phyloP scores from a whole-genome alignment of 2,113 vertebrate species.

The Azemiops feae region DNA sequence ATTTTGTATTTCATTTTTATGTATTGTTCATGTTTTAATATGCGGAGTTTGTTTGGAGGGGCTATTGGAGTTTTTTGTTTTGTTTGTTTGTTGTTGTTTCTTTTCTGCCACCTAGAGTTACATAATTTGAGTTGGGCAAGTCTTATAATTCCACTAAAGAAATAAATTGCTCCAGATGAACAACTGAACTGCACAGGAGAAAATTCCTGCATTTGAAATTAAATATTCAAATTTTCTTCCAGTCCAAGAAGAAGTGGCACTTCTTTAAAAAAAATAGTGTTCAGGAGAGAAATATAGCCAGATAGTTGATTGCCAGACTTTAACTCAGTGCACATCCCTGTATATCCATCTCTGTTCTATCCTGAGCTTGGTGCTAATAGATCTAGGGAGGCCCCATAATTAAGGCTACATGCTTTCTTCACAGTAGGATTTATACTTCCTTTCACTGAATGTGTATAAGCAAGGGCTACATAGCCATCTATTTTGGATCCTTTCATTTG shows the following conservation, averaged over 20 bases:
- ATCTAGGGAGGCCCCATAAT: not conserved
- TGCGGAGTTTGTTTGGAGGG: not conserved
- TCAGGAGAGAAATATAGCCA: not conserved
- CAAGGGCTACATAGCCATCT: not conserved
- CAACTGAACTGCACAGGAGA: not conserved
- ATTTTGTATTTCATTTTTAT: not conserved
- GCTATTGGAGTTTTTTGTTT: not conserved
- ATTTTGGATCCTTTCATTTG: not conserved
- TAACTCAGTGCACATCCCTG: not conserved
- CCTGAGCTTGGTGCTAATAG: not conserved
- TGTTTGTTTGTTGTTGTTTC: not conserved
- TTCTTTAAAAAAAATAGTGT: not conserved
- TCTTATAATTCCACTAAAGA: not conserved
- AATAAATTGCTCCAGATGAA: not conserved
- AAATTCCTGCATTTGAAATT: not conserved
- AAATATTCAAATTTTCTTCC: not conserved
- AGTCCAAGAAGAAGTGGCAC: not conserved
- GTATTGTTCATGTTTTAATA: not conserved
- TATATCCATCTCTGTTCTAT: not conserved
- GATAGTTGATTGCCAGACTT: not conserved
- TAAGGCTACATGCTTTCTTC: not conserved
- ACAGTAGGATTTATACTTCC: not conserved
- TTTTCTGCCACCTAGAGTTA: not conserved
- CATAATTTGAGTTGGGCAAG: not conserved
- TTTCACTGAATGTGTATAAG: not conserved